These are phyloP conservation scores for Lordiphosa andalusiaca DNA, from an alignment of 2,888 invertebrate species.

Conservation along the genomic window DNA sequence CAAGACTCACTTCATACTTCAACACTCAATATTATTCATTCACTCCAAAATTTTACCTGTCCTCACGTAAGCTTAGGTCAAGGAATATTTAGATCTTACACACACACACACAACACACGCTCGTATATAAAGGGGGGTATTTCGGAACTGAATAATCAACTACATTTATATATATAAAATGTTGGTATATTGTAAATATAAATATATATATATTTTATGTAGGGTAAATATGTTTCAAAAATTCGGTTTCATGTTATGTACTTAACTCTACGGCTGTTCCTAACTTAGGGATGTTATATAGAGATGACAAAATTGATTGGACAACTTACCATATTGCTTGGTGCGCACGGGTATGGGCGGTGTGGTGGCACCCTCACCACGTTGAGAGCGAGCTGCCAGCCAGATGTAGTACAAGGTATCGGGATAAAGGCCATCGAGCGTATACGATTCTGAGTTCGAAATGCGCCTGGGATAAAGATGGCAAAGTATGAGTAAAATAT, in stretches of 20 bases:
- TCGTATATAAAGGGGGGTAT: constrained; percentile 22
- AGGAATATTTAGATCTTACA: constrained; percentile 11
- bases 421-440: constrained; percentile 94
- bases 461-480: constrained; percentile 83
- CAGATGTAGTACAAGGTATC: constrained; percentile 98
- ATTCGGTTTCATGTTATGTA: constrained; percentile 33
- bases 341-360: constrained; percentile 96
- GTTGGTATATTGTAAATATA: constrained; percentile 15
- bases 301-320: neutral
- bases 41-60: constrained; percentile 29
- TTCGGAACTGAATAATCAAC: constrained; percentile 50
- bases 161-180: constrained; percentile 38
- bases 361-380: constrained; percentile 97
- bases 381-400: constrained; percentile 95
- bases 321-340: constrained; percentile 96
- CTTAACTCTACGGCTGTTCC: constrained; percentile 58
- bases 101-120: constrained; percentile 29
- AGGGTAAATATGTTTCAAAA: constrained; percentile 24
- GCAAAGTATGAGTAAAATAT: neutral
- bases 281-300: constrained; percentile 42
- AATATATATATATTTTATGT: constrained; percentile 18
- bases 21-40: constrained; percentile 18
- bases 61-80: constrained; percentile 35
- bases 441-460: constrained; percentile 91
- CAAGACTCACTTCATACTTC: constrained; percentile 34